A percentile compares a stretch with the other conserved stretches of the same genome.
These are phyloP conservation scores for Mycteria americana DNA, from an alignment of 2,797 vertebrate genomes.

Conservation along the genomic window DNA sequence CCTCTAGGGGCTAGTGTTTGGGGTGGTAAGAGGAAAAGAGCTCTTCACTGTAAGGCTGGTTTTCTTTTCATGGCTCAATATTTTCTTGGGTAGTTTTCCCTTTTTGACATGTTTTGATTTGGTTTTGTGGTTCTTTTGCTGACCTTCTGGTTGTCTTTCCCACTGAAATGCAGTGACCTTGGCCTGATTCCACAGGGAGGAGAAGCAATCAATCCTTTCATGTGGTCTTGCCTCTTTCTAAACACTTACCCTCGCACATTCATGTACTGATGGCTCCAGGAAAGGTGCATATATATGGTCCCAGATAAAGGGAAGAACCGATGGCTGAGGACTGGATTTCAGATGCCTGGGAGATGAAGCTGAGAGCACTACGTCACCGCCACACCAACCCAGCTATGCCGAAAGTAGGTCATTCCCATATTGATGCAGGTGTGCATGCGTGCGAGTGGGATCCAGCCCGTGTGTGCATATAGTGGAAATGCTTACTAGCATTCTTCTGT, in stretches of 20 bases:
- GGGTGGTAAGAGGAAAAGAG: conserved; percentile 18
- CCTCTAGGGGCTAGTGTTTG: neutral
- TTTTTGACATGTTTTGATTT: conserved; percentile 53
- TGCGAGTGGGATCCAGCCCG: neutral
- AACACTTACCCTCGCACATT: neutral
- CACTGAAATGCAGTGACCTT: conserved; percentile 37
- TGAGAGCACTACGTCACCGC: neutral
- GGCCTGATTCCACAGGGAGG: neutral
- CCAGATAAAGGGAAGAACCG: neutral
- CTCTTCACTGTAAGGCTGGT: neutral
- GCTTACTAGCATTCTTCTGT: conserved; percentile 3
- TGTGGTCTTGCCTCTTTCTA: conserved; percentile 38
- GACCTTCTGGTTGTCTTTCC: conserved; percentile 50
- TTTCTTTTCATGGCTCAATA: neutral
- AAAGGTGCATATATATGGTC: neutral
- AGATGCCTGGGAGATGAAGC: neutral
- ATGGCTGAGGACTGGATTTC: neutral
- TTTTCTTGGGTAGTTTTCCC: conserved; percentile 56
- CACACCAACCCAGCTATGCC: neutral
- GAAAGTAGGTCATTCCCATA: neutral
- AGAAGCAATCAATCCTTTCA: neutral
- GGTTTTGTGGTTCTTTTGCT: conserved; percentile 50
- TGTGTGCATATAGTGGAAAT: neutral
- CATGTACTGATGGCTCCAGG: neutral
- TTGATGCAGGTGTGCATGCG: conserved; percentile 5